Base-by-base conservation (phyloP, 2,113 vertebrate species). In the Solea senegalensis region DNA sequence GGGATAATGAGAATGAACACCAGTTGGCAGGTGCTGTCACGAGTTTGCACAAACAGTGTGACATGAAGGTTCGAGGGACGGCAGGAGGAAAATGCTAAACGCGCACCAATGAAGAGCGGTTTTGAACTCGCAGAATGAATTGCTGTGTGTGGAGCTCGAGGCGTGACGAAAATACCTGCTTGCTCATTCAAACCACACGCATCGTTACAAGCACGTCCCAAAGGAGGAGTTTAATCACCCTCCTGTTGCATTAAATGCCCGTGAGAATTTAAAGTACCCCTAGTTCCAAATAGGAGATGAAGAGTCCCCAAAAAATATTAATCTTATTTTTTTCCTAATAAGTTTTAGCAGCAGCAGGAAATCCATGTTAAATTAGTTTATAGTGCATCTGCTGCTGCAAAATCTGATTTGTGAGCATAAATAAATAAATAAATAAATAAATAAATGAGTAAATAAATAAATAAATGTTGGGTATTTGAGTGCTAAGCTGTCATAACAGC, bases 1-100 rank as follows among this genome's bases (percentile, higher is more conserved):
- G 72, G 59, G 40, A 80, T 76, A 82, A 82, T 80, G 76, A 80
- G 79, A 53, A 51, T 57, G 63, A 74, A 74, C 70, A 65, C 66
- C 44, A 44, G 62, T 65, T 65, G 53, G 65, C 61, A 62, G 46
- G 45, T 41, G 70, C 71, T 69, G 71, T 78, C 71, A 46, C 50
- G 40, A 9, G 55, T 60, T 74, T 26, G 28, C 44, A 34, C 65
- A 44, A 61, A 61, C 16, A 12, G 51, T 46, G 73, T 63, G 69
- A 69, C 70, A 72, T 21, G 52, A 75, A 78, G 41, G 71, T 50
- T 50, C 79, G 26, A 57, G 57, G 11, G 16, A 56, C 9, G 3
- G 69, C 65, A 21, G 60, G 26, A 12, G 41, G 59, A 64, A 65
- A 64, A 82, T 61, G 66, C 54, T 0, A 57, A 70, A 66, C 62